phyloP scores from a whole-genome alignment of 2,888 invertebrate species.

The Brassicogethes aeneus region DNA sequence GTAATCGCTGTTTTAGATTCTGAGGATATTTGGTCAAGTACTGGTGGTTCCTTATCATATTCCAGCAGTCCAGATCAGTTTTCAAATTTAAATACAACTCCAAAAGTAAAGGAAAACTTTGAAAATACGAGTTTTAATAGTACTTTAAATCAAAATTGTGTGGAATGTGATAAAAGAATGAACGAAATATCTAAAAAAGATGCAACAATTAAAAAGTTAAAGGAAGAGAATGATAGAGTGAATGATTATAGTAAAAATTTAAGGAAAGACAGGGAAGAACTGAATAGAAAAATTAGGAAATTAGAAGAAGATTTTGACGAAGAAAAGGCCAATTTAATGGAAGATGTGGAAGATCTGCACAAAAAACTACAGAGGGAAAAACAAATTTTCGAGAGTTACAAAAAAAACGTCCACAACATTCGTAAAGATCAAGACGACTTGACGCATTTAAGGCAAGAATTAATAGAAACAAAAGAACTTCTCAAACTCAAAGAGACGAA shows the following conservation, averaged over 20 bases:
- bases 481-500: slow-evolving; percentile 64
- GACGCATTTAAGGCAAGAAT: slow-evolving; percentile 52
- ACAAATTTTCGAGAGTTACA: slow-evolving; percentile 39
- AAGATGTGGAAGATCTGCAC: slow-evolving; percentile 52
- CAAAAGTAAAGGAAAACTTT: no score
- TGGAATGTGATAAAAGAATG: slow-evolving; percentile 14
- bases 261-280: slow-evolving; percentile 45
- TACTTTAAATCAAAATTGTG: no score
- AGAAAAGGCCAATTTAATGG: slow-evolving; percentile 54
- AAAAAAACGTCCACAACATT: no score
- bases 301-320: slow-evolving; percentile 51
- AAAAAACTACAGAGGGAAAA: slow-evolving; percentile 55
- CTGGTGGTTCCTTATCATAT: no score
- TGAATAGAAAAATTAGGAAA: slow-evolving; percentile 42
- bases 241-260: slow-evolving; percentile 40
- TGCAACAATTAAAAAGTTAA: no score
- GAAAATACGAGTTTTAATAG: no score
- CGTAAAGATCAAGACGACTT: slow-evolving; percentile 69
- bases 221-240: slow-evolving; percentile 43
- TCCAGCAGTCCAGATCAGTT: no score
- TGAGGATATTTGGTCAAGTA: no score
- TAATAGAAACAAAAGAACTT: slow-evolving; percentile 57
- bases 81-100: no score
- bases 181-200: slow-evolving; percentile 37
- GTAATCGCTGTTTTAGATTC: no score